Evolutionary conservation across 2,797 vertebrate species (phyloP), one percentile per base, ranked within the genome.

Genomic region (Smutsia gigantea): DNA sequence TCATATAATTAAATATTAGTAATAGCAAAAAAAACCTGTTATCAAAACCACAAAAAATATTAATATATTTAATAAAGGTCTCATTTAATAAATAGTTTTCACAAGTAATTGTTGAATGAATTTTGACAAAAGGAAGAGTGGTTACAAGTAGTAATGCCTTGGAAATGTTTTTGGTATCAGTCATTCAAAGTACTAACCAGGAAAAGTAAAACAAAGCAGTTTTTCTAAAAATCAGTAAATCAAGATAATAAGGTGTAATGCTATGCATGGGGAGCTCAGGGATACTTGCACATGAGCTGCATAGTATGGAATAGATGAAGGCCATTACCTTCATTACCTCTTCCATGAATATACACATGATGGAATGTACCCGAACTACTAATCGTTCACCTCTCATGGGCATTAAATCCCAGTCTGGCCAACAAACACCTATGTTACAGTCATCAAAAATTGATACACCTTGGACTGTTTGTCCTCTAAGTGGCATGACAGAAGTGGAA

Each of bases 391-490:
- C 37, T 92, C 39, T 37, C 37, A 21, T 42, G 64, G 55, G 59
- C 61, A 85, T 66, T 72, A 71, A n/a, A 89, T 87, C 55, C 64
- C 34, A 92, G 15, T 57, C 81, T 86, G 57, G 18, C 3, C 96
- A 87, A 81, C 78, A 97, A 97, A 95, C 25, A 94, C 61, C 49
- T 90, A 87, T 75, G 61, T 78, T 89, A 72, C 17, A 82, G n/a
- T 77, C 84, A 94, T 75, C 79, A 71, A 39, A 97, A 97, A 88
- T 90, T 94, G 96, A 86, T 61, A 51, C 82, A 95, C 37, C 42
- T 9, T 23, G 55, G 17, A 86, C 72, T 87, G 78, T 75, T 79
- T 96, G 74, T 94, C 94, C 86, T 71, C n/a, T 78, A 34, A 84
- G 61, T 93, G 49, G 72, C 1, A 49, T 79, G 17, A 31, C 37